Evolutionary conservation across 1,140 invertebrate genomes (phyloP).

Genomic region (Drosophila nannoptera): DNA sequence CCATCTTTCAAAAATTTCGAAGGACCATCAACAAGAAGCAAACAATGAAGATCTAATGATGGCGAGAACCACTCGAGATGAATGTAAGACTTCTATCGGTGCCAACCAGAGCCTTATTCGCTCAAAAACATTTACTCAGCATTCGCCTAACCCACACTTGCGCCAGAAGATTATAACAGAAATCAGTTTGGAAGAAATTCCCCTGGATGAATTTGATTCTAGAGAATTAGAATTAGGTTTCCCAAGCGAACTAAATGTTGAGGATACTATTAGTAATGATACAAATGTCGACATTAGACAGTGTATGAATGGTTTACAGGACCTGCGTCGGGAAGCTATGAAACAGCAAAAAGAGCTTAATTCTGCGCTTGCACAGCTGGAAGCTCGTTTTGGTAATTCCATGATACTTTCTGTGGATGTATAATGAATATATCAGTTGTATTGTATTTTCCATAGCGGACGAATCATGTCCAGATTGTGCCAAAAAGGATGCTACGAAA

Average conservation of each 20-base stretch:
- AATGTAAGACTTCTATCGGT: slow-evolving; percentile 17
- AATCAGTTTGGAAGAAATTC: slow-evolving; percentile 87
- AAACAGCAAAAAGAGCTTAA: slow-evolving; percentile 84
- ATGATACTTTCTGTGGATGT: neutral
- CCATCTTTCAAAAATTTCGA: slow-evolving; percentile 83
- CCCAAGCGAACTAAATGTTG: slow-evolving; percentile 82
- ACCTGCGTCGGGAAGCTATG: slow-evolving; percentile 83
- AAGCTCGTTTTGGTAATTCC: slow-evolving; percentile 56
- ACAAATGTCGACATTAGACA: slow-evolving; percentile 83
- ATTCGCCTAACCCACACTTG: slow-evolving; percentile 81
- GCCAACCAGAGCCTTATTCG: slow-evolving; percentile 79
- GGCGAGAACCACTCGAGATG: neutral
- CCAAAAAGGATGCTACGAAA: slow-evolving; percentile 60
- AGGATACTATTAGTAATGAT: slow-evolving; percentile 77
- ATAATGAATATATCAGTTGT: neutral
- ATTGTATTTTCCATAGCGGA: slow-evolving; percentile 38
- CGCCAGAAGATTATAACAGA: slow-evolving; percentile 80
- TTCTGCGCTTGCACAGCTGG: slow-evolving; percentile 73
- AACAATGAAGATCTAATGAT: slow-evolving; percentile 22
- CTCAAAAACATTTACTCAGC: slow-evolving; percentile 83
- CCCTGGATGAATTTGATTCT: slow-evolving; percentile 83
- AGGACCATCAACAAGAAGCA: slow-evolving; percentile 79
- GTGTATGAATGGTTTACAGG: slow-evolving; percentile 83
- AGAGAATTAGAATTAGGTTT: slow-evolving; percentile 81
- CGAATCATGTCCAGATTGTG: slow-evolving; percentile 66